A percentile compares a stretch with the other conserved stretches of the same genome.
Conservation (phyloP, 1,140 invertebrate genomes). For the Mamestra configurata region DNA sequence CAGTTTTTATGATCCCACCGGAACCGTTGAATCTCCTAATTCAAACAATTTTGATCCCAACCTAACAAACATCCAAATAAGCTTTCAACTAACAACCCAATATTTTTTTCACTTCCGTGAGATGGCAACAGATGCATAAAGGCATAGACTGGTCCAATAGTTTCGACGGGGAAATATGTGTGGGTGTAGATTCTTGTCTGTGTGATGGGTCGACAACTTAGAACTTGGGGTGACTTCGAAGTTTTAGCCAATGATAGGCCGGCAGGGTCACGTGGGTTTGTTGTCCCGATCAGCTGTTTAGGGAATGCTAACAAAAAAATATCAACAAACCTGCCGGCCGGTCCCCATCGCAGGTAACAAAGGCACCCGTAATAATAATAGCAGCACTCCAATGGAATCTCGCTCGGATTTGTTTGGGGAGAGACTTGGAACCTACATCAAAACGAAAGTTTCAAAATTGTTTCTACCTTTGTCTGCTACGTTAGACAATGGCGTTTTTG, state of each 20-base stretch:
- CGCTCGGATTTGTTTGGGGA: constrained; percentile 22
- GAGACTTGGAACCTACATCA: not conserved
- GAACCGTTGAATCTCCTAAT: too few species aligned
- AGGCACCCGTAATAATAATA: constrained; percentile 60
- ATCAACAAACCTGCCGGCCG: constrained; percentile 69
- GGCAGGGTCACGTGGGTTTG: constrained; percentile 59
- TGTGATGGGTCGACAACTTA: constrained; percentile 11
- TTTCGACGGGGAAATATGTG: not conserved
- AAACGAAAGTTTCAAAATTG: constrained; percentile 28
- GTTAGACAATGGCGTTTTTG: constrained; percentile 9
- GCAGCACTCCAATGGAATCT: constrained; percentile 53
- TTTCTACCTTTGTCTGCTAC: constrained; percentile 15
- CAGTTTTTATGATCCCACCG: not conserved
- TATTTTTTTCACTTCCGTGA: constrained; percentile 34
- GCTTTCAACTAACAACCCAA: not conserved
- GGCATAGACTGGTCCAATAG: constrained; percentile 15
- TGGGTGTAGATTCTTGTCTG: not conserved
- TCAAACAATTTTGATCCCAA: too few species aligned
- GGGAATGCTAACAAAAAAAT: constrained; percentile 75
- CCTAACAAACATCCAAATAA: constrained; percentile 15
- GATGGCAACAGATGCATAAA: constrained; percentile 36
- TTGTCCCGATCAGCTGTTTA: constrained; percentile 79
- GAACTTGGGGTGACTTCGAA: constrained; percentile 36
- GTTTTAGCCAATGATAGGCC: constrained; percentile 11
- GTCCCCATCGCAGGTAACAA: constrained; percentile 67